Evolutionary conservation across 2,888 invertebrate genomes (phyloP), one percentile per base, ranked within the genome.

Genomic region (Temnothorax ravouxi): DNA sequence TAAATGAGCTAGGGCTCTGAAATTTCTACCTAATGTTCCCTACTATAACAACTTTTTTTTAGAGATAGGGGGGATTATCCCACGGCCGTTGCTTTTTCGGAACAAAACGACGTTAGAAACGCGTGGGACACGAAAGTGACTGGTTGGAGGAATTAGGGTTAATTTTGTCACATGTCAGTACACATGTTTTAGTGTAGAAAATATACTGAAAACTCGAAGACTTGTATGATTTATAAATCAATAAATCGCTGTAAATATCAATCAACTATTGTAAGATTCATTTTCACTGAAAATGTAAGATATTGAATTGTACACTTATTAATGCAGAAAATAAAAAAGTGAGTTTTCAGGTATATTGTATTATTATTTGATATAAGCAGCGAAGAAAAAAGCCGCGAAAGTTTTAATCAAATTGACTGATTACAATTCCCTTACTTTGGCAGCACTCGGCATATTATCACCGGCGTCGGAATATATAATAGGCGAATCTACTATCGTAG

Each of bases 401-500:
- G 5, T 34, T 50, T n/a, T 50, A 71, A 52, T 52, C 38, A 0
- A 8, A 67, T 21, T 47, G 29, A 47, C 4, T 41, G 9, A 3
- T n/a, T 44, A 66, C 52, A 50, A 66, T 52, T 1, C 84, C 3
- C 87, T 86, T 86, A 94, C 94, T 91, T 93, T 94, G 81, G 91
- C 91, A 87, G 84, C 92, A 85, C 81, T 91, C 18, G 92, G 88
- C 29, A 91, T 90, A 38, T 93, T 91, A 34, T 93, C 93, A 34
- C 90, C 90, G 61, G 87, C 86, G 29, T 95, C 93, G 2, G 92
- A 90, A 82, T 90, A 91, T 82, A 89, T 90, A 67, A 91, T 89
- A 38, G 93, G 92, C n/a, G 94, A 91, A 82, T 95, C 95, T 77
- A 94, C 92, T 84, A 94, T 87, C 0, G 95, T 94, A 66, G 94